Conservation (phyloP, 2,113 vertebrate species). For the Burhinus bistriatus region DNA sequence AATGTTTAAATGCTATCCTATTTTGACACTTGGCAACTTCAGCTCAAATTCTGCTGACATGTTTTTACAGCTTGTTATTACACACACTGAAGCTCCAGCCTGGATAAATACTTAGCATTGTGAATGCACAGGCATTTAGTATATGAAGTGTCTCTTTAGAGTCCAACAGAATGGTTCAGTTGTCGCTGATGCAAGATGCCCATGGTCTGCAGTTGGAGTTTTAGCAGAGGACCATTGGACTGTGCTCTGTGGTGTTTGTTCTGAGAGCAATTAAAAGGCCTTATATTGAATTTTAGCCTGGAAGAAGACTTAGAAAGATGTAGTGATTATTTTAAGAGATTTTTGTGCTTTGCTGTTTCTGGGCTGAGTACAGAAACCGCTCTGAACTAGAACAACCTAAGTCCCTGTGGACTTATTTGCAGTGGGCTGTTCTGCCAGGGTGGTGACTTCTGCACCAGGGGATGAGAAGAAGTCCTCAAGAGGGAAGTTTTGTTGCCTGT, state of each 20-base stretch:
- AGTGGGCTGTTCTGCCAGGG: neutral
- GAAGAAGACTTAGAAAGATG: neutral
- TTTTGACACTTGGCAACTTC: conserved; percentile 43
- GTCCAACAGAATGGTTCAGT: neutral
- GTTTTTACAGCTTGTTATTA: conserved; percentile 49
- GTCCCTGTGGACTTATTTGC: neutral
- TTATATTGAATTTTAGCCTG: neutral
- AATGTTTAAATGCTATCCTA: neutral
- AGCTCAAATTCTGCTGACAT: conserved; percentile 6
- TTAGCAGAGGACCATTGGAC: neutral
- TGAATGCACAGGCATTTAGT: neutral
- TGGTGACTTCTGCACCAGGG: neutral
- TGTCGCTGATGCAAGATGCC: neutral
- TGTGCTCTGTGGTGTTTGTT: neutral
- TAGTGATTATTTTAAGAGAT: neutral
- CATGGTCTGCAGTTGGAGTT: neutral
- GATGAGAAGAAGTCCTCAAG: neutral
- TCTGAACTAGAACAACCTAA: neutral
- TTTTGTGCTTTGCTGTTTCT: neutral
- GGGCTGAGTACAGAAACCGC: neutral
- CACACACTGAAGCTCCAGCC: neutral
- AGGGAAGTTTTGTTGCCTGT: neutral
- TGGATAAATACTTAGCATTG: neutral
- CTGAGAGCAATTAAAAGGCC: neutral
- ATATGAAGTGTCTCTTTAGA: neutral